These are phyloP conservation scores for Tyto alba DNA, from an alignment of 2,113 vertebrate species.

Conservation along the genomic window DNA sequence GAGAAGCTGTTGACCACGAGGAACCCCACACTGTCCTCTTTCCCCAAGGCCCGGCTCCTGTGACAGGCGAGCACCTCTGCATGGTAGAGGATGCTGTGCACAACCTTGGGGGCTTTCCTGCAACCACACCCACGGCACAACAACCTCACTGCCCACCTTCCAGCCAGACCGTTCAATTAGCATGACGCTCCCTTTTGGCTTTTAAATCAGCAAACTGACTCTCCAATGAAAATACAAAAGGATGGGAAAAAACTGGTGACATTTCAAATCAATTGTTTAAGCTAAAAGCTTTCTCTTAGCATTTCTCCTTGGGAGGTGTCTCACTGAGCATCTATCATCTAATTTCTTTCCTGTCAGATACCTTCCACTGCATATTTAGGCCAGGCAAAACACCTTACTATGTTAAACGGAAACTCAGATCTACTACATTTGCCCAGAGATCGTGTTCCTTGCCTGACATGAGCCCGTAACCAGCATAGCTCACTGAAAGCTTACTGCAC, in stretches of 20 bases:
- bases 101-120: background rate
- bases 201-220: background rate
- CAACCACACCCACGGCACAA: background rate
- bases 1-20: background rate
- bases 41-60: background rate
- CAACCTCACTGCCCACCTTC: background rate
- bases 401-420: background rate
- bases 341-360: background rate
- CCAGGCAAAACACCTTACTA: background rate
- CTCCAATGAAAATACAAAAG: background rate
- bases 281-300: background rate
- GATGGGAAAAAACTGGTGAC: background rate
- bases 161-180: background rate
- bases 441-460: background rate
- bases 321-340: background rate
- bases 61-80: accelerated
- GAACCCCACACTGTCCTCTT: background rate
- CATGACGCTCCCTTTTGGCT: background rate
- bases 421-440: background rate
- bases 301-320: background rate
- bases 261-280: background rate
- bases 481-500: slow-evolving; percentile 33
- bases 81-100: background rate
- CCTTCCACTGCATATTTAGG: background rate
- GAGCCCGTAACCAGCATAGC: background rate